These are phyloP conservation scores for Panthera tigris DNA, from an alignment of 2,113 vertebrate genomes.

Conservation along the genomic window DNA sequence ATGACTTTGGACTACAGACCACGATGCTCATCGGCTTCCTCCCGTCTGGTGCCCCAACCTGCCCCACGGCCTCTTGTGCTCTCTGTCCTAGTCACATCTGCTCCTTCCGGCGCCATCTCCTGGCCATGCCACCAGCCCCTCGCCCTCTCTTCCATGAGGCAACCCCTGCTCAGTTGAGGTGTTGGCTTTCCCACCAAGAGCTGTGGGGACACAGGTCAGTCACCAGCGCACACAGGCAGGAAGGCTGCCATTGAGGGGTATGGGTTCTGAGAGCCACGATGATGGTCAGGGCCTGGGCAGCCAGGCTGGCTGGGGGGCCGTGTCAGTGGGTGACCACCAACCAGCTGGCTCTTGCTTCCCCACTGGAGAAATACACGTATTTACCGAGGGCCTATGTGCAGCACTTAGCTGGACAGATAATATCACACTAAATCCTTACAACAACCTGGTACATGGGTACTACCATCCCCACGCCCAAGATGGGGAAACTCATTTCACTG, in stretches of 20 bases:
- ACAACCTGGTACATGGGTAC: background rate
- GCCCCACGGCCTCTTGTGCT: background rate
- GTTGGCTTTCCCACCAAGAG: background rate
- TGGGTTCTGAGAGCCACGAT: background rate
- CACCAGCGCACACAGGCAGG: background rate
- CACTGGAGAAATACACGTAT: background rate
- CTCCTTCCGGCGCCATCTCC: background rate
- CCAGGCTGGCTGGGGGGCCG: background rate
- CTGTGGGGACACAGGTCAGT: background rate
- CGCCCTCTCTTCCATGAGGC: rapidly evolving
- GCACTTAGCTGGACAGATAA: background rate
- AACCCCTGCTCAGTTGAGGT: background rate
- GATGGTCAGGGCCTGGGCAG: background rate
- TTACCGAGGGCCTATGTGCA: background rate
- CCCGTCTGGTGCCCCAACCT: background rate
- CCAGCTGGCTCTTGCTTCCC: background rate
- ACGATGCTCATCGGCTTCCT: background rate
- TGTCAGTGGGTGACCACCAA: background rate
- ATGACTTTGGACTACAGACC: background rate
- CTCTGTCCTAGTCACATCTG: background rate
- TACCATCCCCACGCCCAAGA: background rate
- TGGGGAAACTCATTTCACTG: background rate
- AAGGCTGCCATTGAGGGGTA: no score
- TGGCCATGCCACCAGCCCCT: background rate
- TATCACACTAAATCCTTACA: background rate